Percentiles rank a stretch among this genome's conserved stretches.
Conservation (phyloP, 2,888 invertebrate species). For the Drosophila hamatofila region DNA sequence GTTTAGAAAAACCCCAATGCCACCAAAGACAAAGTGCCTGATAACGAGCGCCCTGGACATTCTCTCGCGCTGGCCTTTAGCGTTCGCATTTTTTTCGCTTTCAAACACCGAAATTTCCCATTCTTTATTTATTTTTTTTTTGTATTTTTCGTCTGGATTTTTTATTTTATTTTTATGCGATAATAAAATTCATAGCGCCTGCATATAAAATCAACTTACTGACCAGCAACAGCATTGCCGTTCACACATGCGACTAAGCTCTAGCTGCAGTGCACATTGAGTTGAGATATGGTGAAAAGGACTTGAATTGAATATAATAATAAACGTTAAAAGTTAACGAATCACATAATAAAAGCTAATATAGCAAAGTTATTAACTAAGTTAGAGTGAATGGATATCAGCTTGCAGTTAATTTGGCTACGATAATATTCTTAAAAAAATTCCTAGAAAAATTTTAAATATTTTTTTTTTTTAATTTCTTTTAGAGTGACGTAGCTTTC, state of each 20-base stretch:
- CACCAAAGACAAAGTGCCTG: slow-evolving; percentile 65
- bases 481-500: neutral
- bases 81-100: slow-evolving; percentile 12
- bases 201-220: slow-evolving; percentile 61
- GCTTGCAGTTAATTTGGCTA: no score
- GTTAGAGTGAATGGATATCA: no score
- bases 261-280: slow-evolving; percentile 44
- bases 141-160: slow-evolving; percentile 18
- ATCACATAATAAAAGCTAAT: neutral
- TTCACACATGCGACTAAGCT: slow-evolving; percentile 20
- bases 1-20: slow-evolving; percentile 63
- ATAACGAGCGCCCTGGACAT: slow-evolving; percentile 59
- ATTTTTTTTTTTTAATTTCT: neutral
- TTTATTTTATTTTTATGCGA: slow-evolving; percentile 58
- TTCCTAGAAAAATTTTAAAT: neutral
- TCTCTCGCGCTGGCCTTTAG: slow-evolving; percentile 27
- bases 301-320: neutral
- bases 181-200: slow-evolving; percentile 69
- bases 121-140: slow-evolving; percentile 5
- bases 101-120: slow-evolving; percentile 5
- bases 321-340: neutral
- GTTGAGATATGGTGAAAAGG: neutral
- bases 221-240: slow-evolving; percentile 45
- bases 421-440: no score
- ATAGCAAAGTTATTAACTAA: no score